A percentile compares a stretch with the other conserved stretches of the same genome.
These are phyloP conservation scores for rabbit (Oryctolagus cuniculus) DNA, from an alignment of 2,113 vertebrate species.

Conservation along the genomic window DNA sequence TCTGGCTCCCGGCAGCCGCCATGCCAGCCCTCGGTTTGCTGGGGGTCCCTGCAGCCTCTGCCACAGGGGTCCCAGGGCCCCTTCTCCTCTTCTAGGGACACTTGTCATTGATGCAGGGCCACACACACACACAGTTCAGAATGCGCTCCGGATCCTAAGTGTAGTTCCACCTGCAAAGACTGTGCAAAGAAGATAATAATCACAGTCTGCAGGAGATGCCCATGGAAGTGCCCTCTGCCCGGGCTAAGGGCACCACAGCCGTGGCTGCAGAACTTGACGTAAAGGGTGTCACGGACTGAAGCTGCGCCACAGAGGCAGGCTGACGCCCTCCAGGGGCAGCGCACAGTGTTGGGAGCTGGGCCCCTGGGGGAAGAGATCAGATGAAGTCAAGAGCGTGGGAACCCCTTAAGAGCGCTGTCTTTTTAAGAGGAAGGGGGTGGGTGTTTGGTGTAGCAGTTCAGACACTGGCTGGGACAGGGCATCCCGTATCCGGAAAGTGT, in stretches of 20 bases:
- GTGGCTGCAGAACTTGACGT: background rate
- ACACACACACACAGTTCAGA: background rate
- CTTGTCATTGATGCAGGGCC: background rate
- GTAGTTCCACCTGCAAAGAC: background rate
- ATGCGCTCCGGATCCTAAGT: background rate
- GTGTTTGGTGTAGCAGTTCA: too few species aligned
- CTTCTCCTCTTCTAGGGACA: background rate
- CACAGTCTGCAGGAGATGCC: background rate
- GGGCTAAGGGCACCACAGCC: background rate
- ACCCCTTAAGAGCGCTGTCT: background rate
- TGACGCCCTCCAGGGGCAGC: background rate
- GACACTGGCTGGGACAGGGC: too few species aligned
- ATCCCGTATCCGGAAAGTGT: too few species aligned
- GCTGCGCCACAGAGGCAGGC: fast-evolving
- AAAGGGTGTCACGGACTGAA: background rate
- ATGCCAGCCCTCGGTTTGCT: too few species aligned
- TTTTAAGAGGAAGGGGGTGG: background rate
- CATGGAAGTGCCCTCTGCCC: background rate
- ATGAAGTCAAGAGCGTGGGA: background rate
- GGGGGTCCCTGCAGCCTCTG: background rate
- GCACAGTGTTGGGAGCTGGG: background rate
- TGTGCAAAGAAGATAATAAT: background rate
- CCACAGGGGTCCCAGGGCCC: too few species aligned
- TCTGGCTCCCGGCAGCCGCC: background rate
- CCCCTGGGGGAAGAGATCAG: background rate